A percentile compares a stretch with the other conserved stretches of the same genome.
phyloP scores from a whole-genome alignment of 2,888 invertebrate species.

The Drosophila atroscutellata region DNA sequence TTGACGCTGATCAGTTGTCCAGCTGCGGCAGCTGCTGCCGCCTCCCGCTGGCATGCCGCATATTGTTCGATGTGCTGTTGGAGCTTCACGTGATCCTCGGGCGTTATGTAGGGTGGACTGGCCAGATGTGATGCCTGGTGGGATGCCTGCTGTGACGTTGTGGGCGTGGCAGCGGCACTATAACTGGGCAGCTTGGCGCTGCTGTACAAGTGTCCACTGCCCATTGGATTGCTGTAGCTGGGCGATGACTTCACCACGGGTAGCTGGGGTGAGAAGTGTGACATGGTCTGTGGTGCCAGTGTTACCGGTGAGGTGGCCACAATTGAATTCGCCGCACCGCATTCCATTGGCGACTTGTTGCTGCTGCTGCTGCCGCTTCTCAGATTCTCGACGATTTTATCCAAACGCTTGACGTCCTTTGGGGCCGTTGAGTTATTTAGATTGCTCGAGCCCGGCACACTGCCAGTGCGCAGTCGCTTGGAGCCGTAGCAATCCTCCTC shows the following conservation, averaged over 20 bases:
- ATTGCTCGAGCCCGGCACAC: slow-evolving; percentile 5
- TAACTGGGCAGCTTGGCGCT: slow-evolving; percentile 57
- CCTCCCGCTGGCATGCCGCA: slow-evolving; percentile 72
- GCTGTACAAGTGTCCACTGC: slow-evolving; percentile 55
- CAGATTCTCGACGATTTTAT: slow-evolving; percentile 85
- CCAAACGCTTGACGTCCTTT: slow-evolving; percentile 84
- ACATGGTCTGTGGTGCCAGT: slow-evolving; percentile 60
- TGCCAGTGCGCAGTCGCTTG: slow-evolving; percentile 70
- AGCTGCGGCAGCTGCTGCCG: slow-evolving; percentile 60
- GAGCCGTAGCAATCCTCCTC: slow-evolving; percentile 65
- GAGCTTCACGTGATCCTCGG: slow-evolving; percentile 75
- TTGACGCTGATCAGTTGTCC: slow-evolving; percentile 62
- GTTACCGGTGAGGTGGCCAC: slow-evolving; percentile 71
- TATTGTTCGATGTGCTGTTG: slow-evolving; percentile 80
- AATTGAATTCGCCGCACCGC: slow-evolving; percentile 58
- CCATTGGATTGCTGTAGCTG: slow-evolving; percentile 52
- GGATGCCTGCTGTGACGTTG: slow-evolving; percentile 67
- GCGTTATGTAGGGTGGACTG: slow-evolving; percentile 66
- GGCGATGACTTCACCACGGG: slow-evolving; percentile 70
- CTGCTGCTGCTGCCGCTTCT: slow-evolving; percentile 35
- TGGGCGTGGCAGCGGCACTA: slow-evolving; percentile 60
- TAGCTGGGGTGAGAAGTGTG: slow-evolving; percentile 72
- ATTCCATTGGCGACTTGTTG: slow-evolving; percentile 64
- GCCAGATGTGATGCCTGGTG: slow-evolving; percentile 59
- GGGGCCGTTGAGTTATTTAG: slow-evolving; percentile 27